Evolutionary conservation across 2,888 invertebrate species (phyloP).

Genomic region (Bombylius major): DNA sequence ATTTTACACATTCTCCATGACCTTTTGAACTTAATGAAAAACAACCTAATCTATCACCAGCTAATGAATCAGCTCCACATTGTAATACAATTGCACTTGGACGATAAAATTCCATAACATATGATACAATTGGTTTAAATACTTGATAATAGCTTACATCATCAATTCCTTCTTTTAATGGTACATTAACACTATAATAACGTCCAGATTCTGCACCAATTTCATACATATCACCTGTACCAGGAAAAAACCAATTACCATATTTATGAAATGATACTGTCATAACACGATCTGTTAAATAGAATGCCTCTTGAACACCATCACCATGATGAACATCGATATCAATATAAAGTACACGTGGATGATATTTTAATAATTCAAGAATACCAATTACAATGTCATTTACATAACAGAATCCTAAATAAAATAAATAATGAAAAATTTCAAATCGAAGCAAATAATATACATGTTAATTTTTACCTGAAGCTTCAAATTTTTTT

Average conservation of each 20-base stretch:
- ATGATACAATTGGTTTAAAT: constrained; percentile 86
- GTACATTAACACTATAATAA: constrained; percentile 97
- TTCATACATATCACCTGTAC: constrained; percentile 98
- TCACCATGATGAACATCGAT: constrained; percentile 96
- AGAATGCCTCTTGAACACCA: constrained; percentile 96
- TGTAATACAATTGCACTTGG: constrained; percentile 95
- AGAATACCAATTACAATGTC: constrained; percentile 97
- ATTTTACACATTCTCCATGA: constrained; percentile 95
- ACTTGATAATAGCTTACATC: constrained; percentile 84
- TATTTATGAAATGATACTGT: constrained; percentile 99
- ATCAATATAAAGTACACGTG: constrained; percentile 92
- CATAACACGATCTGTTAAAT: constrained; percentile 95
- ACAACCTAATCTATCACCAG: constrained; percentile 88
- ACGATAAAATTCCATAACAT: constrained; percentile 92
- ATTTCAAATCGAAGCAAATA: too few species aligned
- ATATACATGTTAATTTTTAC: constrained; percentile 22
- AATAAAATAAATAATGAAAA: neutral
- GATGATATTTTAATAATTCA: constrained; percentile 86
- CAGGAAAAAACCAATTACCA: constrained; percentile 95
- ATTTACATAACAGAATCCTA: constrained; percentile 96
- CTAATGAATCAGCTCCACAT: constrained; percentile 96
- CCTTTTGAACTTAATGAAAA: constrained; percentile 92
- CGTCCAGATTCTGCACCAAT: constrained; percentile 90
- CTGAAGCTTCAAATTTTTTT: constrained; percentile 97
- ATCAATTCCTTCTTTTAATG: constrained; percentile 94